Base-by-base conservation (phyloP, 23 tunicate genomes). In the Trididemnum nubilum region DNA sequence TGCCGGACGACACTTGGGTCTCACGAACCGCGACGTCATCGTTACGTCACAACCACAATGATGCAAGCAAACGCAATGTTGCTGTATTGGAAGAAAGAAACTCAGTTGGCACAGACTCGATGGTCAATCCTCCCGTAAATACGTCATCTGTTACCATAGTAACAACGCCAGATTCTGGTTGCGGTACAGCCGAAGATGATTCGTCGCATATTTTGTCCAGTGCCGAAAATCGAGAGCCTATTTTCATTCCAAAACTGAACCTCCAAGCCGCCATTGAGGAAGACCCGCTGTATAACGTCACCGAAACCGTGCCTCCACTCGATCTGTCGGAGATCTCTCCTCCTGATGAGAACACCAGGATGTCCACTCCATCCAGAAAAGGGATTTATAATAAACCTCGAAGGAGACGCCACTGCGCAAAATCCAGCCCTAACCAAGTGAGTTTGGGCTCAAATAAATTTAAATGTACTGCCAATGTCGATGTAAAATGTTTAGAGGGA, bases 141-240 rank as follows among this genome's bases (percentile, higher is more conserved):
- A 34, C 80, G 23, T 2, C 81, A n/a, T 36, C 83, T 0, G 72
- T 32, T 19, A 73, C 85, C 66, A 39, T 34, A 3, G 97, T 91
- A 35, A 91, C 86, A 22, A 91, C 97, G 2, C 97, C 97, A 18
- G 97, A 91, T 52, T 85, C 97, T 39, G 97, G 97, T 23, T 91
- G 97, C 44, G 39, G 81, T n/a, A 88, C 85, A 1, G 90, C 85
- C 0, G 95, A 90, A 51, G 87, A 79, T 0, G 85, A 83, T 0
- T 26, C 36, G 23, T 61, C 84, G 12, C 69, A 23, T 2, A 0
- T 19, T 15, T 24, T 76, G 15, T 33, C 35, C 0, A 50, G 71
- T 31, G 27, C 31, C 12, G 50, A 65, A 54, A 77, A 65, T 15
- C 63, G 24, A 7, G 49, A 32, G 25, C 64, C 51, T 0, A 23